Evolutionary conservation across 2,113 vertebrate species (phyloP).

Genomic region (Brienomyrus brachyistius): DNA sequence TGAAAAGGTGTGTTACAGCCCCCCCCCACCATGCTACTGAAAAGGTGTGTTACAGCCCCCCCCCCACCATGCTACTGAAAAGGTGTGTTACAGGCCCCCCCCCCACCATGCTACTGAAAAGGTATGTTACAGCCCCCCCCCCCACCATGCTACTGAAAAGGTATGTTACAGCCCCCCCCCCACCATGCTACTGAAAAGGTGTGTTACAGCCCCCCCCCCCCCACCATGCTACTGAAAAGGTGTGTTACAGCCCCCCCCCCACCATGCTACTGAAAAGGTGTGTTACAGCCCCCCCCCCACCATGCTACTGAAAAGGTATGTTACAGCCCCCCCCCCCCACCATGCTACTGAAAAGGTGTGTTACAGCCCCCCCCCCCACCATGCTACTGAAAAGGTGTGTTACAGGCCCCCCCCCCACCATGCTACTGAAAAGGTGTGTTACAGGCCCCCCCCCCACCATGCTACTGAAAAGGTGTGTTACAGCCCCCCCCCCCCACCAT

Average conservation of each 20-base stretch:
- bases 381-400: constrained; percentile 55
- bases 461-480: constrained; percentile 55
- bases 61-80: constrained; percentile 64
- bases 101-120: not conserved
- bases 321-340: not conserved
- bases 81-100: not conserved
- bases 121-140: not conserved
- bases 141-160: constrained; percentile 61
- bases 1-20: constrained; percentile 29
- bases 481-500: not conserved
- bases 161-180: not conserved
- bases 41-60: not conserved
- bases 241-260: not conserved
- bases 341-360: not conserved
- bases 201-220: no score
- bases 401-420: not conserved
- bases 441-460: no score
- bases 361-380: no score
- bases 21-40: not conserved
- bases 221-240: constrained; percentile 59
- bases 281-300: no score
- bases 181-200: not conserved
- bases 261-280: not conserved
- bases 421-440: not conserved
- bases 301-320: constrained; percentile 54